Evolutionary conservation across 2,888 invertebrate species (phyloP).

Genomic region (Marasmarcha lunaedactyla): DNA sequence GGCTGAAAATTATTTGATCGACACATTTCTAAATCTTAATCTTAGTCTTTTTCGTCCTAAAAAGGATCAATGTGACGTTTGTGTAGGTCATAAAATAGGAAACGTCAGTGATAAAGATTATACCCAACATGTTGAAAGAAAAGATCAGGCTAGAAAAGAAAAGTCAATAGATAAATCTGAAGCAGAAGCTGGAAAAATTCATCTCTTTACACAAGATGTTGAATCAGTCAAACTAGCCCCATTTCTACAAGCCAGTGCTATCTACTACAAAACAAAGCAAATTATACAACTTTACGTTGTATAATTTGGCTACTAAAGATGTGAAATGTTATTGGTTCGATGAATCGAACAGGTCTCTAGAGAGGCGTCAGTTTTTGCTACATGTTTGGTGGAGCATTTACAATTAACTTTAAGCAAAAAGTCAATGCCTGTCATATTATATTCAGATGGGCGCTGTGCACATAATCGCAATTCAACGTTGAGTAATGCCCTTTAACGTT

Average conservation of each 20-base stretch:
- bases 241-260: slow-evolving; percentile 9
- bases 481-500: too few species aligned
- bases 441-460: too few species aligned
- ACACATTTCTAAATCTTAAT: slow-evolving; percentile 19
- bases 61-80: slow-evolving; percentile 10
- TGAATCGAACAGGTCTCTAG: slow-evolving; percentile 10
- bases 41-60: slow-evolving; percentile 17
- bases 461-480: too few species aligned
- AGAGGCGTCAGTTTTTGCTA: too few species aligned
- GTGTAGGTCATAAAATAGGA: too few species aligned
- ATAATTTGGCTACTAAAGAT: slow-evolving; percentile 12
- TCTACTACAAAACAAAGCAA: slow-evolving; percentile 19
- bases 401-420: too few species aligned
- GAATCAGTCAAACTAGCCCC: slow-evolving; percentile 8
- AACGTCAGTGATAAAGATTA: too few species aligned
- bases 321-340: slow-evolving; percentile 18
- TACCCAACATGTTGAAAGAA: too few species aligned
- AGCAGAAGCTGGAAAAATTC: neutral
- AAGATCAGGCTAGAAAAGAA: too few species aligned
- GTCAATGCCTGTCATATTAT: too few species aligned
- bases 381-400: too few species aligned
- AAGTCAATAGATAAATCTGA: neutral
- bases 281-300: slow-evolving; percentile 19
- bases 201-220: slow-evolving; percentile 3
- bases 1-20: slow-evolving; percentile 18